Evolutionary conservation across 2,113 vertebrate genomes (phyloP), one percentile per base, ranked within the genome.

Genomic region (Erythrocercus mccallii): DNA sequence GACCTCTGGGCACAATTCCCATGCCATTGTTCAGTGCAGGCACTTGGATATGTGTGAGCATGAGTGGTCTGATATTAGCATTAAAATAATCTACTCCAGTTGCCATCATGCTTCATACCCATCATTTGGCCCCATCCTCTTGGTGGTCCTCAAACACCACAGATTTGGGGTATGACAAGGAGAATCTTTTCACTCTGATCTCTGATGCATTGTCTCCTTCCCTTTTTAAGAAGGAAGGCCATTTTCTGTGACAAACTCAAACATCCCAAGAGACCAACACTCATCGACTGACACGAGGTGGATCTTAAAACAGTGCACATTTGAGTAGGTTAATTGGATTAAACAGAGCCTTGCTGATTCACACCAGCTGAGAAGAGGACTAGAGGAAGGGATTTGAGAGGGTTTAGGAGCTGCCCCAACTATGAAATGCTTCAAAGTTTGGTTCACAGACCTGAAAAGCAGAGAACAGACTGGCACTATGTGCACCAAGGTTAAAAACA

Each of bases 41-140:
- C 88, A 68, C 96, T 35, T 95, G 74, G 62, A 98, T 98, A 51
- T 3, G 74, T 54, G 50, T 70, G 30, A 99, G 85, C 5, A 96
- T 94, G 5, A 97, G 96, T 11, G 95, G 96, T 86, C 97, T 96
- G 51, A 94, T 96, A 91, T 97, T 97, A 17, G 88, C 78, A 25
- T 80, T 44, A 96, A 90, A 62, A 98, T 94, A 80, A 83, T 72
- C 77, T 98, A 91, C 51, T 83, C 47, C 57, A 97, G n/a, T 9
- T 79, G 77, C 15, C 97, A 24, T 53, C 19, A 19, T 53, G 48
- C 31, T 65, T 25, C 60, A 35, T 54, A 58, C 9, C 10, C 15
- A 64, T 12, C 35, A 24, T 1, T 30, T 60, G 53, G 31, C 38
- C 11, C 33, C 0, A 1, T 69, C 33, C 8, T 90, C 31, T 72